Evolutionary conservation across 2,797 vertebrate species (phyloP).

Genomic region (Muscicapa striata): DNA sequence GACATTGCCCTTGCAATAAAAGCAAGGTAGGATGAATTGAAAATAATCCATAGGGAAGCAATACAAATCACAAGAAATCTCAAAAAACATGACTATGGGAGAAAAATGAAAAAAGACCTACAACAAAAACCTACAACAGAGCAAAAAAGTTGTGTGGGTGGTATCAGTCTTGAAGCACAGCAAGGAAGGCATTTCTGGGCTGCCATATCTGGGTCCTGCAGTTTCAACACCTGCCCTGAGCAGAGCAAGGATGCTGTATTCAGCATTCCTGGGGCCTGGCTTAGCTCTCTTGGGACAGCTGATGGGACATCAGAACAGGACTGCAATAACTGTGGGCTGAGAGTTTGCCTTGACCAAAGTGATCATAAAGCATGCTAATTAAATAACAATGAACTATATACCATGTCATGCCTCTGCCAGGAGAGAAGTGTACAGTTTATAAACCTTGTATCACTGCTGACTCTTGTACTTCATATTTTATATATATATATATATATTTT

Average conservation of each 20-base stretch:
- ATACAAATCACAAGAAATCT: background rate
- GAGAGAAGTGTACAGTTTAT: background rate
- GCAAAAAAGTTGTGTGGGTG: background rate
- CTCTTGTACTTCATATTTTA: conserved; percentile 18
- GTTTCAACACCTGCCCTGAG: background rate
- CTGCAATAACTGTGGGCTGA: background rate
- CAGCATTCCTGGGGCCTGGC: background rate
- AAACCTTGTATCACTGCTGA: conserved; percentile 20
- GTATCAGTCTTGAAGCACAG: background rate
- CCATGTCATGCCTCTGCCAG: background rate
- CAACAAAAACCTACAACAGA: background rate
- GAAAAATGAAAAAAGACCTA: background rate
- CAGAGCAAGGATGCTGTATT: background rate
- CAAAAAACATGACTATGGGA: background rate
- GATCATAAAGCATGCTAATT: background rate
- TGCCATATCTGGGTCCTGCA: fast-evolving
- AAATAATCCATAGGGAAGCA: background rate
- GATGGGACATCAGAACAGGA: background rate
- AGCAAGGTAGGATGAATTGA: background rate
- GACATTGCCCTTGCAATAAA: background rate
- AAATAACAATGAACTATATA: background rate
- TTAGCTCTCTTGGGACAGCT: background rate
- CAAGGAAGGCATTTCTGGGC: background rate
- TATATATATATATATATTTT: too few species aligned
- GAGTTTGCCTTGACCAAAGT: background rate